Evolutionary conservation across 2,797 vertebrate species (phyloP), one percentile per base, ranked within the genome.

Genomic region (Callimico goeldii): DNA sequence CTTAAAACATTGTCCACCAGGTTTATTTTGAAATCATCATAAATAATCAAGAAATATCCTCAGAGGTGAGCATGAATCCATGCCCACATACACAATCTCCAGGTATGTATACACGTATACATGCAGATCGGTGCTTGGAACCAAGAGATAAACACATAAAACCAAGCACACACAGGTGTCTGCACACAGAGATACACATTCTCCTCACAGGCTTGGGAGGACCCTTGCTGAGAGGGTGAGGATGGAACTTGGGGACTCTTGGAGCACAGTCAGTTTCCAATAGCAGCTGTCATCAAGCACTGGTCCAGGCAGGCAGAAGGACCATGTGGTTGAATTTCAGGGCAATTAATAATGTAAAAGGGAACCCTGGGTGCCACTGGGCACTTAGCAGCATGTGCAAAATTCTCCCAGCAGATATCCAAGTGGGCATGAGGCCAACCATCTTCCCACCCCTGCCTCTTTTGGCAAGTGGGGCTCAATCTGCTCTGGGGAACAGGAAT

Each of bases 391-490:
- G 97, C 97, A 98, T 96, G 95, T 46, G 97, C 95, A 91, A 89
- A 98, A 84, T 96, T 96, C 90, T 93, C 97, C 96, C 97, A 98
- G 98, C 98, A 98, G 98, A 98, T 58, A 92, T 96, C 58, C 72
- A 88, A 96, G 96, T 94, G 91, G 97, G 98, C 97, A 83, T 24
- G 30, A 84, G 90, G 96, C 97, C 98, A 98, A 57, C 26, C 57
- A 6, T 88, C 84, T 89, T 96, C 90, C 83, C 81, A 76, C 20
- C 94, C 93, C 89, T 90, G 90, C 88, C 64, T 95, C 39, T 90
- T 93, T 96, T 98, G 93, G 86, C 97, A 96, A 92, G 70, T 43
- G 81, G 96, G 26, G 36, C 79, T 73, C 82, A 96, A 90, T 77
- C 57, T 82, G 67, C 90, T 83, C 94, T 90, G n/a, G 79, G 95